Percentiles rank a stretch among this genome's conserved stretches.
These are phyloP conservation scores for Sturnus vulgaris DNA, from an alignment of 2,113 vertebrate species.

Conservation along the genomic window DNA sequence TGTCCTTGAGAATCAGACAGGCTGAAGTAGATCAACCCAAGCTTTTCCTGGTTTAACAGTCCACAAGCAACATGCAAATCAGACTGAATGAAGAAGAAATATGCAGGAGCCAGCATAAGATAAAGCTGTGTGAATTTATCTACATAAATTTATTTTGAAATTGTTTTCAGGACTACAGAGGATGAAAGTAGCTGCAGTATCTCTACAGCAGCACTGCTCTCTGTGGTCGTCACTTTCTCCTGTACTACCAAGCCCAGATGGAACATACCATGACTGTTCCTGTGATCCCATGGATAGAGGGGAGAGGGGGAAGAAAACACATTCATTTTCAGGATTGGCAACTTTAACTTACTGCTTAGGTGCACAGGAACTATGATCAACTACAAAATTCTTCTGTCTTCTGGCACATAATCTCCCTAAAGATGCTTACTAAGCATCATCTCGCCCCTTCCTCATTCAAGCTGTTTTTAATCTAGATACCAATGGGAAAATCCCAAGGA, in stretches of 20 bases:
- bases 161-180: neutral
- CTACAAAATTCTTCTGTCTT: neutral
- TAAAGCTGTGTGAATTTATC: neutral
- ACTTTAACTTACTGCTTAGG: neutral
- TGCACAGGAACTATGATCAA: neutral
- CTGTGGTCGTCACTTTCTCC: neutral
- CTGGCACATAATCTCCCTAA: neutral
- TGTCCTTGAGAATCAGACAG: neutral
- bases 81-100: neutral
- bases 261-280: neutral
- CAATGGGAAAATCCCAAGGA: neutral
- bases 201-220: neutral
- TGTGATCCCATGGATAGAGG: rapidly evolving
- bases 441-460: neutral
- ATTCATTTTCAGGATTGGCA: neutral
- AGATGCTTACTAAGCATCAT: neutral
- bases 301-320: neutral
- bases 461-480: neutral
- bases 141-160: neutral
- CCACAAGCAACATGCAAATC: neutral
- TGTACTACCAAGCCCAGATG: neutral
- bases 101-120: neutral
- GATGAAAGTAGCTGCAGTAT: neutral
- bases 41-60: neutral
- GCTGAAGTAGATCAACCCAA: neutral